Evolutionary conservation across 1,140 invertebrate species (phyloP).

Genomic region (Radopholus similis): DNA sequence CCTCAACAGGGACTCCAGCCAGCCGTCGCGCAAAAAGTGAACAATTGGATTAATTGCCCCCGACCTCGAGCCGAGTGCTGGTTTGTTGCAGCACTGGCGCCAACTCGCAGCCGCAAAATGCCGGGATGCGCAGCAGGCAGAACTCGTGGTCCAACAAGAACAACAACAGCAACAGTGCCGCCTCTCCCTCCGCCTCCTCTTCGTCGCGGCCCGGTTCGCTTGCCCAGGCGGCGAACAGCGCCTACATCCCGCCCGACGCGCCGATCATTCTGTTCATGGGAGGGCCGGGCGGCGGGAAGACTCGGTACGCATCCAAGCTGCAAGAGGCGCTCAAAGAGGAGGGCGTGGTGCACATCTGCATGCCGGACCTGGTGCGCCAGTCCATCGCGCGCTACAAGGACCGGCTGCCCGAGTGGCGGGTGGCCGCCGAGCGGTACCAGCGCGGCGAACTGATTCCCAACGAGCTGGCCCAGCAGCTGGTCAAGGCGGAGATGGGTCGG

Average conservation of each 20-base stretch:
- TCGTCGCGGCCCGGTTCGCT: constrained; percentile 26
- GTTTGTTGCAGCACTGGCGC: background rate
- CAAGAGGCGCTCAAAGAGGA: constrained; percentile 42
- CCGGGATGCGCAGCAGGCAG: background rate
- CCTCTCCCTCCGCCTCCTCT: background rate
- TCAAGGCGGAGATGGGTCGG: constrained; percentile 59
- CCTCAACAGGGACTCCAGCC: background rate
- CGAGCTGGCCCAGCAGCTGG: constrained; percentile 50
- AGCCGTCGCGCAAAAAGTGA: background rate
- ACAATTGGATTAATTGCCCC: no score
- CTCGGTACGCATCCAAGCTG: constrained; percentile 50
- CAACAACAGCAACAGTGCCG: background rate
- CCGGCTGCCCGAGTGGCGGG: constrained; percentile 53
- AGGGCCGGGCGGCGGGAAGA: constrained; percentile 58
- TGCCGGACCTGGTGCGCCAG: constrained; percentile 52
- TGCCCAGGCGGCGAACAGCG: constrained; percentile 52
- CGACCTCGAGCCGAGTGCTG: no score
- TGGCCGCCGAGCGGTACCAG: constrained; percentile 50
- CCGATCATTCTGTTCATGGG: constrained; percentile 59
- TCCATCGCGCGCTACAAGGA: constrained; percentile 58
- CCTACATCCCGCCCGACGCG: constrained; percentile 50
- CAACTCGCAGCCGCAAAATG: background rate
- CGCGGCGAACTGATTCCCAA: constrained; percentile 59
- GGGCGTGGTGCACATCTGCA: constrained; percentile 58
- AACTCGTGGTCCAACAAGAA: constrained; percentile 5